These are phyloP conservation scores for Cladopsammia gracilis DNA, from an alignment of 64 coral and sea anemone species.

Conservation along the genomic window DNA sequence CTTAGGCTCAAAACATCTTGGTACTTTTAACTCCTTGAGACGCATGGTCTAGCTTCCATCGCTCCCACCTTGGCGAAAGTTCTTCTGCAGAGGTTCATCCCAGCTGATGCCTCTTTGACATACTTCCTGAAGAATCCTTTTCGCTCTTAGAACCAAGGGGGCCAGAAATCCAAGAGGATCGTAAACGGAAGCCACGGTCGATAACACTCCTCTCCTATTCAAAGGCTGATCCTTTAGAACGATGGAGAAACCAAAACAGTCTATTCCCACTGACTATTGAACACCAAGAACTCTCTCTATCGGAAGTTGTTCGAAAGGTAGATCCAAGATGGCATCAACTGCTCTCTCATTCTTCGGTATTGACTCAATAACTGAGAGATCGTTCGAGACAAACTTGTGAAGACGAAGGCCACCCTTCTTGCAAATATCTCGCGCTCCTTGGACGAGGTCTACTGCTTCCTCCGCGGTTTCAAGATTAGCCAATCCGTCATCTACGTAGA, in stretches of 20 bases:
- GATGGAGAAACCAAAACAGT: constrained; percentile 4
- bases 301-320: neutral
- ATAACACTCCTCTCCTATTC: constrained; percentile 17
- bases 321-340: neutral
- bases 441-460: neutral
- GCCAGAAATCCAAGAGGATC: constrained; percentile 40
- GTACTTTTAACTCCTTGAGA: neutral
- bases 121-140: constrained; percentile 21
- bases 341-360: constrained; percentile 6
- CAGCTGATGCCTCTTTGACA: neutral
- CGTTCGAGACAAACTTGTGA: constrained; percentile 36
- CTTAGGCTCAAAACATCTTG: constrained; percentile 3
- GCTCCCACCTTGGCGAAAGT: constrained; percentile 14
- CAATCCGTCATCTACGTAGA: constrained; percentile 1
- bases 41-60: neutral
- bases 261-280: neutral
- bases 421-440: neutral
- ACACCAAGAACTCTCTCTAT: constrained; percentile 5
- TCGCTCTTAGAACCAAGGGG: neutral
- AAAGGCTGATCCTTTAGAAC: constrained; percentile 13
- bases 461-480: constrained; percentile 1
- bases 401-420: constrained; percentile 7
- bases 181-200: neutral
- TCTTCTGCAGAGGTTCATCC: neutral
- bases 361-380: neutral